Conservation (phyloP, 2,888 invertebrate genomes). For the Hecatera dysodea region DNA sequence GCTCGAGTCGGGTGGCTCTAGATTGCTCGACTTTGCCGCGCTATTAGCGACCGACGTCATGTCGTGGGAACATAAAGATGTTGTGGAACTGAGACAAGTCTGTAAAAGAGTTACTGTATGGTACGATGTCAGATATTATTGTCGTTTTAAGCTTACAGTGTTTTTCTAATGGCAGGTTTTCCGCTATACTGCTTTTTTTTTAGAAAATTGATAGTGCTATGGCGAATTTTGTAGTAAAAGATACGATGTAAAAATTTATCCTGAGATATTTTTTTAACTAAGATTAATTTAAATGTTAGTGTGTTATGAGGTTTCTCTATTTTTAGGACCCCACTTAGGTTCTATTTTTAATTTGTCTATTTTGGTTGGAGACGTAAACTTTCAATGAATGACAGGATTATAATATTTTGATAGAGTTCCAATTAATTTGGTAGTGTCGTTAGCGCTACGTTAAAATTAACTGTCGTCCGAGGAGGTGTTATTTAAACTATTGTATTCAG, state of each 20-base stretch:
- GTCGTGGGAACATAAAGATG: conserved; percentile 19
- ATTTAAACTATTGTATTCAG: neutral
- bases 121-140: neutral
- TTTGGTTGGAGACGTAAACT: conserved; percentile 3
- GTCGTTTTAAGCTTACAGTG: neutral
- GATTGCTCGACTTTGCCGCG: conserved; percentile 8
- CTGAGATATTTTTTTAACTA: too few relatives aligned
- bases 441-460: conserved; percentile 30
- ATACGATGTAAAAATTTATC: too few relatives aligned
- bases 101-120: neutral
- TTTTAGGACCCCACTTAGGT: neutral
- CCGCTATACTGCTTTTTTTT: neutral
- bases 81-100: conserved; percentile 11
- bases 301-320: neutral
- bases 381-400: conserved; percentile 45
- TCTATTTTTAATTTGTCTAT: conserved; percentile 1
- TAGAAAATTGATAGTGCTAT: neutral
- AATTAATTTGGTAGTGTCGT: conserved; percentile 54
- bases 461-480: conserved; percentile 12
- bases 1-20: conserved; percentile 14
- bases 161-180: neutral
- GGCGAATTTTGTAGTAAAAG: too few relatives aligned
- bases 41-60: conserved; percentile 8
- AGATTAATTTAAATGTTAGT: neutral
- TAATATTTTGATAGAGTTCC: conserved; percentile 59